Evolutionary conservation across 2,797 vertebrate genomes (phyloP).

Genomic region (Cossypha heuglini): DNA sequence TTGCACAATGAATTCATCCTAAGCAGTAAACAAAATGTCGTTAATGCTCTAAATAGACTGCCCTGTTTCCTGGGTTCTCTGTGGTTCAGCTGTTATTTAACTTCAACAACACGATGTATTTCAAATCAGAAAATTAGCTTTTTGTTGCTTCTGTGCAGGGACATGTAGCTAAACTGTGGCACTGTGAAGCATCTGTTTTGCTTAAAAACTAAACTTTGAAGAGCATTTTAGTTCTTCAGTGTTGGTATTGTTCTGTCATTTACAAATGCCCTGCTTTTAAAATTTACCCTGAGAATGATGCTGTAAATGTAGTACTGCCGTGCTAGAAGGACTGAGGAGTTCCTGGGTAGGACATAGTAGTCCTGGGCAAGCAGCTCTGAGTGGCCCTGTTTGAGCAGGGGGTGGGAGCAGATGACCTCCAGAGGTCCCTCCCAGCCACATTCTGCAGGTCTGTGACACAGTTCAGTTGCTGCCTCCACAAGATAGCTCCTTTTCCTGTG

Average conservation of each 20-base stretch:
- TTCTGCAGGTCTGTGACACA: background rate
- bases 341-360: background rate
- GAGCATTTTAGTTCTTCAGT: background rate
- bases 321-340: background rate
- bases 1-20: conserved; percentile 67
- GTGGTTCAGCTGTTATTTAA: background rate
- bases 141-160: background rate
- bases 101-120: background rate
- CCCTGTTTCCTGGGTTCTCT: conserved; percentile 18
- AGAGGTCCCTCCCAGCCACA: background rate
- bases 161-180: background rate
- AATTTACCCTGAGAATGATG: background rate
- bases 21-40: conserved; percentile 69
- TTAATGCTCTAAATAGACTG: conserved; percentile 56
- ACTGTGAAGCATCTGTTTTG: background rate
- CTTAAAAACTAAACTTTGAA: background rate
- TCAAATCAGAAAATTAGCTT: background rate
- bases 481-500: background rate
- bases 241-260: background rate
- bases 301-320: background rate
- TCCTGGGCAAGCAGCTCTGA: fast-evolving
- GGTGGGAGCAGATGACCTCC: background rate
- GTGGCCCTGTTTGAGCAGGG: background rate
- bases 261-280: background rate
- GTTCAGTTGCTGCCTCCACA: background rate